Conservation (phyloP, 2,113 vertebrate species). For the Chaetodon trifascialis region DNA sequence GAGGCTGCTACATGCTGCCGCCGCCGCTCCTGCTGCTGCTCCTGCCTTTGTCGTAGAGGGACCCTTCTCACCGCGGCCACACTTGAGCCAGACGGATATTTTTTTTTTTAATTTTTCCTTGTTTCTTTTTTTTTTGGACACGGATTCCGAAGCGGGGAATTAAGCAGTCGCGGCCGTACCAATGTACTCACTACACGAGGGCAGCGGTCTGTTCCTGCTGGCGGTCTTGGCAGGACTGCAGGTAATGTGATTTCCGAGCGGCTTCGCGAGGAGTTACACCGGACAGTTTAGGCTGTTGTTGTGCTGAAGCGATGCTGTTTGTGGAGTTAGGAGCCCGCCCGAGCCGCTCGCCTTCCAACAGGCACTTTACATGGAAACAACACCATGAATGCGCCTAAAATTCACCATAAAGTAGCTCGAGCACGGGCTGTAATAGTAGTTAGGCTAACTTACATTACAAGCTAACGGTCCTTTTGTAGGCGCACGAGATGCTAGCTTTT, state of each 20-base stretch:
- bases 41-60: conserved; percentile 73
- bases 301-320: conserved; percentile 14
- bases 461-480: conserved; percentile 13
- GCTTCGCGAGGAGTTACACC: conserved; percentile 54
- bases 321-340: conserved; percentile 35
- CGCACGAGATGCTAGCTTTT: conserved; percentile 1
- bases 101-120: conserved; percentile 11
- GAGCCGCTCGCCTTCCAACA: not conserved
- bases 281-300: conserved; percentile 57
- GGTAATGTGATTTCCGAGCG: conserved; percentile 66
- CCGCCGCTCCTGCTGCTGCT: conserved; percentile 40
- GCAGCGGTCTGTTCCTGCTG: conserved; percentile 77
- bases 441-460: not conserved
- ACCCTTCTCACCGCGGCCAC: conserved; percentile 62
- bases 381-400: not conserved
- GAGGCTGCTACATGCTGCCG: conserved; percentile 77
- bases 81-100: conserved; percentile 69
- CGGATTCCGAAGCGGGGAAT: conserved; percentile 63
- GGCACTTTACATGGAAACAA: conserved; percentile 14
- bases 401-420: conserved; percentile 21
- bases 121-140: conserved; percentile 5
- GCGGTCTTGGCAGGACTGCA: conserved; percentile 80
- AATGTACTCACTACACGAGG: conserved; percentile 79
- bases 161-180: conserved; percentile 54
- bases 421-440: not conserved